Base-by-base conservation (phyloP, 2,888 invertebrate species). In the Erynnis tages region DNA sequence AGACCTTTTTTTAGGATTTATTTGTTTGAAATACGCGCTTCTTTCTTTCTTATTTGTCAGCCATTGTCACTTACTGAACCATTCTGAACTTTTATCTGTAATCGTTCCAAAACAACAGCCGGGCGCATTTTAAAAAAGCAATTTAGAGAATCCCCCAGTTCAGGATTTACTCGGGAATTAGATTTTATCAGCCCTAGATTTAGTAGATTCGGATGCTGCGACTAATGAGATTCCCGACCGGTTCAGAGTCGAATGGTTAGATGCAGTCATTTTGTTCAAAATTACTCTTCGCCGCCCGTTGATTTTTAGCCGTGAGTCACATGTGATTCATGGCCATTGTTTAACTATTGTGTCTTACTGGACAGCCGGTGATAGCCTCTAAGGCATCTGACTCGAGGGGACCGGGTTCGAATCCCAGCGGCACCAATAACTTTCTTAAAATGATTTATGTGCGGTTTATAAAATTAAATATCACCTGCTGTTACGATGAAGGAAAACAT, bases 211-310 rank as follows among this genome's bases (percentile, higher is more conserved):
- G 27, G 35, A 21, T 46, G 46, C 16, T 38, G 29, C 19, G 35
- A 27, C 52, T 56, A 55, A 56, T 52, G 46, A 44, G 53, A 57
- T 57, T 56, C 34, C n/a, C n/a, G n/a, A n/a, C n/a, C n/a, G n/a
- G n/a, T n/a, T 54, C 30, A 50, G 43, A 43, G 45, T 49, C 53
- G 40, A 29, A 50, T 52, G 50, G 38, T 54, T 45, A 29, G 19
- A 21, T 48, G 48, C 48, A 57, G 61, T 61, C 58, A 57, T 58
- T 60, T 60, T 54, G 61, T 57, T 54, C 55, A 54, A 59, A 62
- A 59, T 58, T 55, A 58, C 57, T 58, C 56, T 61, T 62, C 60
- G 56, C 57, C 46, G 34, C 17, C 50, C 38, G 53, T 54, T 57
- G 55, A 58, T 60, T 58, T 57, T 54, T 52, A 57, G 52, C 17